Evolutionary conservation across 2,797 vertebrate genomes (phyloP).

Genomic region (Eulemur mongoz): DNA sequence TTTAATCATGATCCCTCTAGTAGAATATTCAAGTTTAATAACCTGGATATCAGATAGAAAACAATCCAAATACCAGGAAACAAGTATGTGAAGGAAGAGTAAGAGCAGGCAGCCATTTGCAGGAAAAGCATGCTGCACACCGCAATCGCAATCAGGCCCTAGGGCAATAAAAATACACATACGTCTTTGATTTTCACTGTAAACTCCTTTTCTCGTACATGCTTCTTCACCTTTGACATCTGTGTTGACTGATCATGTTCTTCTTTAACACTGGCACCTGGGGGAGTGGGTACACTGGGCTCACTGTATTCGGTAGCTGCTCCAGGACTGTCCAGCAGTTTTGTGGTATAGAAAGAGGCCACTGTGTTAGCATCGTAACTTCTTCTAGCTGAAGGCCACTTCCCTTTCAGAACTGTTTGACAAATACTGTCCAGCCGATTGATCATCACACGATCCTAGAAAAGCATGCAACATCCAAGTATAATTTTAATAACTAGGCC

Average conservation of each 20-base stretch:
- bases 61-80: conserved; percentile 83
- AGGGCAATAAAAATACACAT: conserved; percentile 98
- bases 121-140: conserved; percentile 90
- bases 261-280: conserved; percentile 87
- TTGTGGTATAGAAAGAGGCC: conserved; percentile 98
- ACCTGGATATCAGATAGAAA: conserved; percentile 81
- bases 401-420: conserved; percentile 97
- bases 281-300: conserved; percentile 78
- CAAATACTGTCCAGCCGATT: conserved; percentile 99
- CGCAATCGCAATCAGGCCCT: conserved; percentile 91
- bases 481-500: background rate
- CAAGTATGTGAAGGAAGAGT: conserved; percentile 86
- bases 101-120: conserved; percentile 90
- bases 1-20: conserved; percentile 70
- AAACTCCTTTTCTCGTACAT: conserved; percentile 99
- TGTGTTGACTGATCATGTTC: conserved; percentile 94
- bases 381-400: conserved; percentile 95
- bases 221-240: conserved; percentile 99
- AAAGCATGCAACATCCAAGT: background rate
- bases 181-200: conserved; percentile 99
- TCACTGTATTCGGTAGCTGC: conserved; percentile 85
- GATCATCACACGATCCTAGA: conserved; percentile 98
- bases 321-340: conserved; percentile 93
- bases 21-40: conserved; percentile 72
- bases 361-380: conserved; percentile 92